Base-by-base conservation (phyloP, 2,113 vertebrate species). In the Lamprologus sp. region DNA sequence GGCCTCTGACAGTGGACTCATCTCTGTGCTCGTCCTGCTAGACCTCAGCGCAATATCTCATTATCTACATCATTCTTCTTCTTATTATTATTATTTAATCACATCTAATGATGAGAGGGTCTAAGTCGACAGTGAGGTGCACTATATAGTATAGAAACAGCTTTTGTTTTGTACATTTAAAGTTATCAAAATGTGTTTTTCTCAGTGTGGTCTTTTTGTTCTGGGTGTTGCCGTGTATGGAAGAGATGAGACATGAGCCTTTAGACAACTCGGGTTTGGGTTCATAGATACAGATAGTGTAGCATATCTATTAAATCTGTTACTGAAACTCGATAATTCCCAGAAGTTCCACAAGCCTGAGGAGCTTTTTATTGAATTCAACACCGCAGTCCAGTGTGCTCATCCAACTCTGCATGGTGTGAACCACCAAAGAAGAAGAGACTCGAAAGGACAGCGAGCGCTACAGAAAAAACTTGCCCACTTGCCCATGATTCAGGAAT, bases 11-110 rank as follows among this genome's bases (percentile, higher is more conserved):
- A 56, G 55, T 56, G 55, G 55, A 58, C 54, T 56, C 54, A 56
- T 56, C 54, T 56, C 54, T 55, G 21, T 26, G 21, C 21, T 55
- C 1, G 54, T 26, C 4, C 54, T 55, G 12, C 12, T 55, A 7
- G 55, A 58, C 28, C 28, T 33, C 2, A 33, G 58, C 2, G 58
- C 8, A 60, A 17, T 31, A 60, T 60, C 26, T 31, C 26, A 60
- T 31, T 56, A 56, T 15, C 55, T 56, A 28, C 0, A 56, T 28
- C 54, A 8, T 56, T 56, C 7, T 12, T 23, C 5, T 53, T 53
- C 0, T 31, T 35, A 0, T 63, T 63, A 1, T 60, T 37, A 5
- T 68, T 68, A 40, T 14, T 68, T 21, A 40, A 68, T 35, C 63
- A 21, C 19, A 4, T 68, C 4, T 40, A 40, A 40, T 40, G 19